A percentile compares a stretch with the other conserved stretches of the same genome.
Evolutionary conservation across 2,888 invertebrate genomes (phyloP).

Genomic region (Antitype chi): DNA sequence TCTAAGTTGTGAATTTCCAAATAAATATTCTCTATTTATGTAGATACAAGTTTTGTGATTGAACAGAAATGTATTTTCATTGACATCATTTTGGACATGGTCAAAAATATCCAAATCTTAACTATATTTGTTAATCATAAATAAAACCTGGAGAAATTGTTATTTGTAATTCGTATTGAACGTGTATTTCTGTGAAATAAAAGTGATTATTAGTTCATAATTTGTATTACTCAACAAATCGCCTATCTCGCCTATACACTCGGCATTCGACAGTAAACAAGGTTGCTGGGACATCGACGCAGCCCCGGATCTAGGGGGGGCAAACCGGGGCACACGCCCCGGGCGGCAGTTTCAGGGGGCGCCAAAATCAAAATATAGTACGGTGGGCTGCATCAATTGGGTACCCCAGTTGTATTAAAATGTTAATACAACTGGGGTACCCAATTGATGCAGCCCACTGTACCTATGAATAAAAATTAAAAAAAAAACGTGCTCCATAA

Average conservation of each 20-base stretch:
- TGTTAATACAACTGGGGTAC: too few species aligned
- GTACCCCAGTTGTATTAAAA: too few species aligned
- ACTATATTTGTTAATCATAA: slow-evolving; percentile 1
- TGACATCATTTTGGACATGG: neutral
- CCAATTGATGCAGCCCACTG: too few species aligned
- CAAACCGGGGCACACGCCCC: too few species aligned
- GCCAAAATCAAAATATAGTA: too few species aligned
- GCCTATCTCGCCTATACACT: neutral
- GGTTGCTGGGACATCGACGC: too few species aligned
- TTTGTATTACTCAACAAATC: neutral
- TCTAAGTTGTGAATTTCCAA: neutral
- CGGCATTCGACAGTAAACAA: neutral
- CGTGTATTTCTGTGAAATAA: slow-evolving; percentile 51
- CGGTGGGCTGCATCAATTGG: too few species aligned
- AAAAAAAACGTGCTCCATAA: too few species aligned
- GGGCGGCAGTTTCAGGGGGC: too few species aligned
- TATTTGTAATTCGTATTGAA: slow-evolving; percentile 31
- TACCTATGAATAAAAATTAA: too few species aligned
- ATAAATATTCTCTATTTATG: neutral
- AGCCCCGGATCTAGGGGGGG: too few species aligned
- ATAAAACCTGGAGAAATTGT: slow-evolving; percentile 27
- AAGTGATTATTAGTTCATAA: slow-evolving; percentile 46
- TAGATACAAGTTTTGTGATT: slow-evolving; percentile 14
- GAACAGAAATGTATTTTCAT: neutral
- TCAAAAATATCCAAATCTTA: slow-evolving; percentile 12